Evolutionary conservation across 37 sponge, comb jelly and placozoan genomes (phyloP).

Genomic region (Tethya wilhelma): DNA sequence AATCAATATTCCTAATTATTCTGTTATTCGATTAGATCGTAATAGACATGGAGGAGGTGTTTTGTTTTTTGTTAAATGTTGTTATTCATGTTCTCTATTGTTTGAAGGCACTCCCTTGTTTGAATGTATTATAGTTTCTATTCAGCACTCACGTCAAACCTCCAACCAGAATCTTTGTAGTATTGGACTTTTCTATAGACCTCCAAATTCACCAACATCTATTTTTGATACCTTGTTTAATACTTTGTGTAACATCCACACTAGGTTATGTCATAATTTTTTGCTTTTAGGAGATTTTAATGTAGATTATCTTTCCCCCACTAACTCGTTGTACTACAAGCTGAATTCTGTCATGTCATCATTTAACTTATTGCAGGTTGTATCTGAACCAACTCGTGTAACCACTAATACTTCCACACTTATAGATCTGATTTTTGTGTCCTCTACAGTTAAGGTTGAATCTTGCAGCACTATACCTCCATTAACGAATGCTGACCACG

Average conservation of each 20-base stretch:
- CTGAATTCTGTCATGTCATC: background rate
- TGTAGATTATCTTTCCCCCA: background rate
- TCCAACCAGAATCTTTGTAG: background rate
- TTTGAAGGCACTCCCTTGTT: background rate
- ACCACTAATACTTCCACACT: background rate
- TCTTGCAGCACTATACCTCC: slow-evolving; percentile 1
- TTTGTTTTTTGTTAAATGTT: background rate
- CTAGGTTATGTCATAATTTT: background rate
- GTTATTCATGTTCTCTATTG: background rate
- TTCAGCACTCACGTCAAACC: background rate
- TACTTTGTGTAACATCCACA: background rate
- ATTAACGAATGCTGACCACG: background rate
- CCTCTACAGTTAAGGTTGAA: background rate
- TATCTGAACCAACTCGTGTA: background rate
- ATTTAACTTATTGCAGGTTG: slow-evolving; percentile 1
- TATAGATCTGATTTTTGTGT: background rate
- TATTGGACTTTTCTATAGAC: background rate
- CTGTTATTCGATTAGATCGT: background rate
- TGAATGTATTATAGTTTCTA: background rate
- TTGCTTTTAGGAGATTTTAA: background rate
- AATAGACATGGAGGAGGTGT: background rate
- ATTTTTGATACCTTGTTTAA: background rate
- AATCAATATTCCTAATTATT: background rate
- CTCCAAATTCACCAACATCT: background rate
- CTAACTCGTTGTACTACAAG: background rate